Evolutionary conservation across 1,140 invertebrate species (phyloP).

Genomic region (Pogonomyrmex barbatus): DNA sequence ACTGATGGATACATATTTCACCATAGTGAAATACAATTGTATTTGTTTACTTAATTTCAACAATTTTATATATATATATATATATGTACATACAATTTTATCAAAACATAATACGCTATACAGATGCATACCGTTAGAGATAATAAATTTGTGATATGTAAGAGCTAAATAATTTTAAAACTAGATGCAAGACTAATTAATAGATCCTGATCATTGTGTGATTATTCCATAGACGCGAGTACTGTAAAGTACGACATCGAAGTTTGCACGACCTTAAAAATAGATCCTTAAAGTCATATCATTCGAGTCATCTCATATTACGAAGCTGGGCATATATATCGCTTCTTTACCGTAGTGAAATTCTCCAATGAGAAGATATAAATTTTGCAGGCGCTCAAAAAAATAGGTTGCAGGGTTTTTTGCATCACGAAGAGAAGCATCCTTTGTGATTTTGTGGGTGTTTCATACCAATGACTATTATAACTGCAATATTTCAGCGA

Average conservation of each 20-base stretch:
- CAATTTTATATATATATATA: no score
- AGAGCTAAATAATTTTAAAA: neutral
- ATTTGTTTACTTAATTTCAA: no score
- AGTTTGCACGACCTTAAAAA: slow-evolving; percentile 34
- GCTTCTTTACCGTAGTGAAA: slow-evolving; percentile 24
- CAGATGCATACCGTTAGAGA: no score
- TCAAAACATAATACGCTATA: no score
- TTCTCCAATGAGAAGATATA: slow-evolving; percentile 34
- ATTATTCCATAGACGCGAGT: slow-evolving; percentile 18
- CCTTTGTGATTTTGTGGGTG: neutral
- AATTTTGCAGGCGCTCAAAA: slow-evolving; percentile 24
- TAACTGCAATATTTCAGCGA: slow-evolving; percentile 20
- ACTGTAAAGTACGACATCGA: slow-evolving; percentile 51
- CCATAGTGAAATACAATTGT: no score
- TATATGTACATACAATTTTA: no score
- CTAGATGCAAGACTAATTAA: neutral
- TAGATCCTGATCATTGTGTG: neutral
- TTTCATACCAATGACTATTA: slow-evolving; percentile 24
- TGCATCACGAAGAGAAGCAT: slow-evolving; percentile 34
- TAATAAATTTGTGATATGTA: neutral
- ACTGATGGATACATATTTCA: no score
- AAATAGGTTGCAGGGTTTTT: slow-evolving; percentile 11
- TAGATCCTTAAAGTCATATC: neutral
- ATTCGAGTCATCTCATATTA: neutral
- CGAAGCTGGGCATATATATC: no score